These are phyloP conservation scores for Leucoraja erinaceus DNA, from an alignment of 2,113 vertebrate species.

Conservation along the genomic window DNA sequence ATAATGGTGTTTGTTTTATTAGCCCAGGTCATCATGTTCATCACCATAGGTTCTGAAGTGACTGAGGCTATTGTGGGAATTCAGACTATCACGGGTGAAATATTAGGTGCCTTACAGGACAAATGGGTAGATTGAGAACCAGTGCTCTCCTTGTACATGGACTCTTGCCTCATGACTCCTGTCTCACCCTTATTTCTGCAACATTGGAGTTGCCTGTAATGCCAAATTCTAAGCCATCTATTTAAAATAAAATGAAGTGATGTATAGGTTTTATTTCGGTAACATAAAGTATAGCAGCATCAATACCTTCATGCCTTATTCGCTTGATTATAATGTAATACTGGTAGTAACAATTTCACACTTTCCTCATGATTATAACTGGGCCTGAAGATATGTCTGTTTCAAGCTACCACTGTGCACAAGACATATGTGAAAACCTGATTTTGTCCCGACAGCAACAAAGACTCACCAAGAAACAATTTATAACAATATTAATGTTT, in stretches of 20 bases:
- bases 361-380: neutral
- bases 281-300: neutral
- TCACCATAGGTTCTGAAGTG: neutral
- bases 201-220: too few relatives aligned
- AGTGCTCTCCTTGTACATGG: too few relatives aligned
- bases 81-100: too few relatives aligned
- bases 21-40: neutral
- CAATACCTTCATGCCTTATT: neutral
- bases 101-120: too few relatives aligned
- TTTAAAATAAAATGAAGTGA: neutral
- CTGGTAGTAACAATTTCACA: neutral
- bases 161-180: too few relatives aligned
- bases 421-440: neutral
- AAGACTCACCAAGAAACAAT: neutral
- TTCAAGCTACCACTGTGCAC: neutral
- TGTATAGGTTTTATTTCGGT: neutral
- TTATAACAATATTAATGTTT: conserved; percentile 16
- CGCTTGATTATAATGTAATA: neutral
- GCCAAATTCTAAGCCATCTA: neutral
- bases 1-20: neutral
- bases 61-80: too few relatives aligned
- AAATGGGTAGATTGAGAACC: too few relatives aligned
- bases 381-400: neutral
- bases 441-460: neutral
- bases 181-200: too few relatives aligned